Base-by-base conservation (phyloP, 2,113 vertebrate genomes). In the Pygoscelis adeliae region DNA sequence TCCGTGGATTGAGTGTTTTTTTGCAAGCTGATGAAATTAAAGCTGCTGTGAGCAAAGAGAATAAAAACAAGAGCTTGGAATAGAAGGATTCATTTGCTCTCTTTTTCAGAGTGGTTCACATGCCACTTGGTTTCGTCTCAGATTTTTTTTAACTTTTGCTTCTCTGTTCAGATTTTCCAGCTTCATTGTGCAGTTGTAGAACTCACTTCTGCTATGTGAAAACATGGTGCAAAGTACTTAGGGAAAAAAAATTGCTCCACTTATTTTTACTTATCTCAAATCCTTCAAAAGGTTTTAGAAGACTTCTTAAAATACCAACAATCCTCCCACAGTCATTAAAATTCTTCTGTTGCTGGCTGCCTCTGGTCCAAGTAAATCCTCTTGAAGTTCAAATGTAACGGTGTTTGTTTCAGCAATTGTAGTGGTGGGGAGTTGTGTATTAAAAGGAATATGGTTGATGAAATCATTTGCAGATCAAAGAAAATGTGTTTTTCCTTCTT, bases 321-420 rank as follows among this genome's bases (percentile, higher is more conserved):
- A 44, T 85, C 93, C 94, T 96, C 89, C 94, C 91, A 91, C 89
- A 89, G 91, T 95, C 91, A 93, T 97, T 96, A 97, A 97, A 94
- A 96, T 96, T 96, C 91, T 97, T 97, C 71, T 86, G 50, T 95
- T 91, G 66, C 84, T 93, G 53, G 70, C 76, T 96, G 87, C 82
- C 58, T 93, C 81, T 90, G 17, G 42, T 84, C 38, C 62, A 80
- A 95, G 84, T 91, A 96, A 92, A 94, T 91, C 66, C 73, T 93
- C 73, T 69, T 69, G 65, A 96, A 90, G 81, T 85, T 96, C 50
- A 93, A 85, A 88, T 80, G 25, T 52, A 66, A 49, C 79, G 53
- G 61, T 89, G 49, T 87, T 97, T 92, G 44, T 92, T 83, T 93
- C 93, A 79, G 52, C 56, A 88, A 8, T 8, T 94, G 36, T 61